These are phyloP conservation scores for Muscicapa striata DNA, from an alignment of 2,797 vertebrate genomes.

Conservation along the genomic window DNA sequence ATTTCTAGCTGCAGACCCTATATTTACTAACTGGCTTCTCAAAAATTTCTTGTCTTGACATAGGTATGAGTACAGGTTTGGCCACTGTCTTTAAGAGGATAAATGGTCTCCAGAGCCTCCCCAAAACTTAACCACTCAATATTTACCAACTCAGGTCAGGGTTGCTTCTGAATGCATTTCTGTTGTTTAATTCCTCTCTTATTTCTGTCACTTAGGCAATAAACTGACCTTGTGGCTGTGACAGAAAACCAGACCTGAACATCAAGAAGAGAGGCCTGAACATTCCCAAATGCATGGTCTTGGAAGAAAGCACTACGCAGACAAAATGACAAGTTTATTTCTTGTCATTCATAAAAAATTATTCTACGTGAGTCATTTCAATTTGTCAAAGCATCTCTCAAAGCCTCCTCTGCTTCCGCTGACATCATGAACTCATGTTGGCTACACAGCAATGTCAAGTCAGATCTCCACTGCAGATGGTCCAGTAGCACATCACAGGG, in stretches of 20 bases:
- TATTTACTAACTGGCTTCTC: neutral
- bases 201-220: neutral
- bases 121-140: neutral
- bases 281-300: neutral
- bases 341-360: neutral
- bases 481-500: neutral
- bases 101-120: neutral
- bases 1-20: neutral
- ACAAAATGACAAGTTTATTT: neutral
- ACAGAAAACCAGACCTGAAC: neutral
- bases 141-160: neutral
- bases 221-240: neutral
- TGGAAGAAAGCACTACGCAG: neutral
- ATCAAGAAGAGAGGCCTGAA: neutral
- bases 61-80: neutral
- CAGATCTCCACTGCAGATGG: neutral
- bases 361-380: neutral
- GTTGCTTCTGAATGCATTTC: neutral
- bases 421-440: neutral
- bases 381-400: conserved; percentile 1
- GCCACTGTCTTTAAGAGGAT: neutral
- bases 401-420: neutral
- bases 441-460: neutral
- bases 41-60: neutral
- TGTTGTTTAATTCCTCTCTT: neutral